Percentiles rank a stretch among this genome's conserved stretches.
Evolutionary conservation across 2,888 invertebrate species (phyloP).

Genomic region (Harpagoxenus sublaevis): DNA sequence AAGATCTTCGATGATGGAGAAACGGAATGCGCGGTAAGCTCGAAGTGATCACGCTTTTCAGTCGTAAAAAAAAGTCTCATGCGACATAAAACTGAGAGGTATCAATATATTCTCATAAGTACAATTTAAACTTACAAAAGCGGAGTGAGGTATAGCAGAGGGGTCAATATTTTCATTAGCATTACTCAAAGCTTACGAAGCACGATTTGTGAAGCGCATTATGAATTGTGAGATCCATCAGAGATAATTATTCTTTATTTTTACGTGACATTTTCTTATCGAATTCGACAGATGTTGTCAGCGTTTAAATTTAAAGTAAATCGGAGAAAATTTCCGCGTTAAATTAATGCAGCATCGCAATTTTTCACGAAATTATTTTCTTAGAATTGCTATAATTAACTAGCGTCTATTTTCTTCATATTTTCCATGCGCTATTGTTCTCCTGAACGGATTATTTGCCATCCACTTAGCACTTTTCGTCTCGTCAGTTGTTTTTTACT

Average conservation of each 20-base stretch:
- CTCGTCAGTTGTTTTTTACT: conserved; percentile 11
- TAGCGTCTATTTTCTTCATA: not conserved
- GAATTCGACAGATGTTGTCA: not conserved
- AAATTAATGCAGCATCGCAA: not conserved
- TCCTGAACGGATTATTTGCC: not conserved
- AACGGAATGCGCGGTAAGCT: conserved; percentile 45
- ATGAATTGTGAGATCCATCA: too few species aligned
- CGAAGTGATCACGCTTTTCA: conserved; percentile 1
- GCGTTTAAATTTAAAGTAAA: not conserved
- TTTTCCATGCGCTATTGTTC: not conserved
- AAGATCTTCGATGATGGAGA: conserved; percentile 34
- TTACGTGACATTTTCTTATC: not conserved
- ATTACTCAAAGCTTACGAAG: not conserved
- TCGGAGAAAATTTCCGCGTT: not conserved
- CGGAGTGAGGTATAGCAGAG: not conserved
- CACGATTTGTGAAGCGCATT: not conserved
- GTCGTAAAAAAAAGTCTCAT: not conserved
- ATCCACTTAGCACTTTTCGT: conserved; percentile 5
- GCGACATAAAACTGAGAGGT: not conserved
- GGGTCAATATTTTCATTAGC: not conserved
- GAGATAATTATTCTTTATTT: not conserved
- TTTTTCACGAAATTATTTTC: not conserved
- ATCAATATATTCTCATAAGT: conserved; percentile 9
- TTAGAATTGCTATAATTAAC: not conserved
- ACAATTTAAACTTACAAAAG: conserved; percentile 1